These are phyloP conservation scores for Aphaenogaster rudis DNA, from an alignment of 1,140 invertebrate genomes.

Conservation along the genomic window DNA sequence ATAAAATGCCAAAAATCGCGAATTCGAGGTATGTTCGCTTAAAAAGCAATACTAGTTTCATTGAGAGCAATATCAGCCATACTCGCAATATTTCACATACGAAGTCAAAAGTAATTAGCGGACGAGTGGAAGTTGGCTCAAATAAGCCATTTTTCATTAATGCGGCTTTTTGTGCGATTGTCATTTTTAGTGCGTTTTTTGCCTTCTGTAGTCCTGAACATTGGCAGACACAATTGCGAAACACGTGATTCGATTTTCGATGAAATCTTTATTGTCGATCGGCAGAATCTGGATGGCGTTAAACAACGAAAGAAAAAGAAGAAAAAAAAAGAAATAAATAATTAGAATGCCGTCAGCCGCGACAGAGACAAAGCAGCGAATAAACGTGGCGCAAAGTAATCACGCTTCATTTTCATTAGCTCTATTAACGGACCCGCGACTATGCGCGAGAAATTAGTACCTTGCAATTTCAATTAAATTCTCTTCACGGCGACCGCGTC, in stretches of 20 bases:
- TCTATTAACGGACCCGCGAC: constrained; percentile 53
- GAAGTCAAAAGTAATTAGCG: constrained; percentile 26
- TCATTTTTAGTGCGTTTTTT: background rate
- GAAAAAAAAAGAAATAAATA: background rate
- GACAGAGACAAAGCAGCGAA: constrained; percentile 48
- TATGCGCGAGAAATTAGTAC: constrained; percentile 53
- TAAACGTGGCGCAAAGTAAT: constrained; percentile 40
- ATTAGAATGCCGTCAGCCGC: background rate
- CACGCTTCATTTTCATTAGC: constrained; percentile 62
- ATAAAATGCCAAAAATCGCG: background rate
- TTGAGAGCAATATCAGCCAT: background rate
- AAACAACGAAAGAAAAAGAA: background rate
- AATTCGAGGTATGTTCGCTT: background rate
- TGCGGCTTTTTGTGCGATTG: background rate
- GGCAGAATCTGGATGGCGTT: background rate
- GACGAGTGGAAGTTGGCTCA: constrained; percentile 1
- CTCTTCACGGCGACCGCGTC: constrained; percentile 53
- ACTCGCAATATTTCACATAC: constrained; percentile 6
- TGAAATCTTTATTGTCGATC: background rate
- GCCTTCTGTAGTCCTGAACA: background rate
- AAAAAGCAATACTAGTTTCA: constrained; percentile 14
- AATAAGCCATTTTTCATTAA: constrained; percentile 37
- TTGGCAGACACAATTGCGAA: background rate
- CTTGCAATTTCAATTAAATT: constrained; percentile 65
- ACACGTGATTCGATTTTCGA: background rate